These are phyloP conservation scores for human (Homo sapiens) DNA, from an alignment of 2,113 vertebrate genomes.

Conservation along the genomic window DNA sequence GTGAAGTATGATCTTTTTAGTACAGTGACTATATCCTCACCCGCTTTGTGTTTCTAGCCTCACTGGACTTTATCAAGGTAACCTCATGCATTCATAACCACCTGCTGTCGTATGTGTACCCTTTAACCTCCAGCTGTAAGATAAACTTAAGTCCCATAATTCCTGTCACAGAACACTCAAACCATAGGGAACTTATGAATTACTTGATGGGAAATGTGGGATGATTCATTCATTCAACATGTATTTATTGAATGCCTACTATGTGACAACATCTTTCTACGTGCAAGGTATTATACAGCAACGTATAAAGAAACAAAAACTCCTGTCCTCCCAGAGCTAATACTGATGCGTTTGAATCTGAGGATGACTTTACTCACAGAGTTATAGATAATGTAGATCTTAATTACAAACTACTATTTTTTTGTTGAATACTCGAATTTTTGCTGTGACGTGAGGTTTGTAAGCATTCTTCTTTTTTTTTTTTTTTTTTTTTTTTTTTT, in stretches of 20 bases:
- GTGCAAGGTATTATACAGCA: fast-evolving
- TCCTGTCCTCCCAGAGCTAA: fast-evolving
- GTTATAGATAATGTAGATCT: background rate
- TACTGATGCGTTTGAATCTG: fast-evolving
- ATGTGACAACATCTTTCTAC: background rate
- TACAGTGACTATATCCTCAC: fast-evolving
- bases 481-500: too few species aligned
- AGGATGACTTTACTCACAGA: background rate
- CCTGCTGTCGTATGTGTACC: fast-evolving
- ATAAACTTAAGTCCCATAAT: fast-evolving
- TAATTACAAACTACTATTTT: background rate
- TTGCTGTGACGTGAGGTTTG: too few species aligned
- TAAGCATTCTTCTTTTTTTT: background rate
- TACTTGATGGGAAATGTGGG: too few species aligned
- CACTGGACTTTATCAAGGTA: fast-evolving
- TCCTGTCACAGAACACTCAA: background rate
- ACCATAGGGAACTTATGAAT: fast-evolving
- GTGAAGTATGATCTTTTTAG: fast-evolving
- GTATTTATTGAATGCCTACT: background rate
- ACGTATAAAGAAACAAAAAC: fast-evolving
- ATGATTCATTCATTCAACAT: fast-evolving
- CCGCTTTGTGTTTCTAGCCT: fast-evolving
- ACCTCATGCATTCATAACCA: fast-evolving
- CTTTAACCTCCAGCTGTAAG: background rate
- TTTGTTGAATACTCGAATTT: fast-evolving